phyloP scores from a whole-genome alignment of 2,888 invertebrate genomes.

The Himalopsyche japonica region DNA sequence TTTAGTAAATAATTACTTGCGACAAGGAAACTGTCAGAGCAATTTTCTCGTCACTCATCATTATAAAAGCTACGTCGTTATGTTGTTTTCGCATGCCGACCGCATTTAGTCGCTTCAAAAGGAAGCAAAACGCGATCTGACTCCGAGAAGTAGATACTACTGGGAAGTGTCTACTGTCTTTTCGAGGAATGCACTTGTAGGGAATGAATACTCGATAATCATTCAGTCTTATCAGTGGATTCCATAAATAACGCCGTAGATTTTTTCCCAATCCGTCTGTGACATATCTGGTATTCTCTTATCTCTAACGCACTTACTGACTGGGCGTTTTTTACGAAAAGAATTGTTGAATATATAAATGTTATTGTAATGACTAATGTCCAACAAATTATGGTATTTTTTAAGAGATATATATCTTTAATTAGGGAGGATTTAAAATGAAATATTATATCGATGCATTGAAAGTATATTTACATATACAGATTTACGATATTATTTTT shows the following conservation, averaged over 20 bases:
- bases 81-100: slow-evolving; percentile 1
- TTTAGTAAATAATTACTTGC: not conserved
- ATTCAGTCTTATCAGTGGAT: not conserved
- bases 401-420: too few relatives aligned
- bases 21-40: not conserved
- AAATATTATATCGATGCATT: too few relatives aligned
- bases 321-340: too few relatives aligned
- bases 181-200: not conserved
- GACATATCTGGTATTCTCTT: not conserved
- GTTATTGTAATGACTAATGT: too few relatives aligned
- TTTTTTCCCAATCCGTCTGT: not conserved
- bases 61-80: not conserved
- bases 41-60: slow-evolving; percentile 1
- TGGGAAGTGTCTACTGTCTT: not conserved
- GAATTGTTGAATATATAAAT: too few relatives aligned
- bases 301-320: not conserved
- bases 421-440: too few relatives aligned
- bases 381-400: too few relatives aligned
- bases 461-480: too few relatives aligned
- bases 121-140: not conserved
- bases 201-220: not conserved
- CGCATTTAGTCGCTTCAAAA: slow-evolving; percentile 3
- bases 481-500: too few relatives aligned
- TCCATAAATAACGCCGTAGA: not conserved
- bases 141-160: not conserved